Evolutionary conservation across 2,113 vertebrate genomes (phyloP), one percentile per base, ranked within the genome.

Genomic region (Echinops telfairi): DNA sequence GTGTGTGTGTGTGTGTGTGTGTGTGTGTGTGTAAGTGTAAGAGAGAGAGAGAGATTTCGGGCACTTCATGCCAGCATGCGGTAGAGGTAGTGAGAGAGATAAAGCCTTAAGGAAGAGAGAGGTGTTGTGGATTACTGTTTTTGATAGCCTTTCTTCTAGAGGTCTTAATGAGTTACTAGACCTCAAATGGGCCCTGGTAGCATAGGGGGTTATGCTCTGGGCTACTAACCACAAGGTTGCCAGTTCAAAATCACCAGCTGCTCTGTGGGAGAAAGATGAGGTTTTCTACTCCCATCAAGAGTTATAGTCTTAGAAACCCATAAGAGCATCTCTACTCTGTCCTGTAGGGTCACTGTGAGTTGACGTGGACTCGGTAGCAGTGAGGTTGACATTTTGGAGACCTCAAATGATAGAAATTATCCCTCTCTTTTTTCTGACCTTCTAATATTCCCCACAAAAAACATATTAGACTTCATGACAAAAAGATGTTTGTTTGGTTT

Each of bases 71-170:
- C 22, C 73, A 78, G 53, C 36, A 25, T 53, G 66, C 33, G n/a
- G 70, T 70, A 29, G 85, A 88, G 77, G 62, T 53, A 36, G 43
- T 22, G 22, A 77, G 78, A 77, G 40, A 75, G 53, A 75, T 2
- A 83, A 47, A 92, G n/a, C 60, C 78, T 38, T 16, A 76, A 79
- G 91, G 70, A 84, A 87, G 66, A 86, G 12, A 57, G 81, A 73
- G 36, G 25, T 85, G 75, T 83, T 88, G 58, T 83, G 75, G 43
- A 71, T 66, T 81, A 85, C 68, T 60, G 4, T 22, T 89, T 83
- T 80, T 64, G 53, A 84, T 33, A 91, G 47, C n/a, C 33, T 75
- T 73, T 68, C 77, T 89, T 64, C 53, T n/a, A 90, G 83, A 88
- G 53, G 14, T 82, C 81, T 64, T 80, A 36, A 82, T 86, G 86